Evolutionary conservation across 2,113 vertebrate species (phyloP).

Genomic region (Leptobrachium leishanense): DNA sequence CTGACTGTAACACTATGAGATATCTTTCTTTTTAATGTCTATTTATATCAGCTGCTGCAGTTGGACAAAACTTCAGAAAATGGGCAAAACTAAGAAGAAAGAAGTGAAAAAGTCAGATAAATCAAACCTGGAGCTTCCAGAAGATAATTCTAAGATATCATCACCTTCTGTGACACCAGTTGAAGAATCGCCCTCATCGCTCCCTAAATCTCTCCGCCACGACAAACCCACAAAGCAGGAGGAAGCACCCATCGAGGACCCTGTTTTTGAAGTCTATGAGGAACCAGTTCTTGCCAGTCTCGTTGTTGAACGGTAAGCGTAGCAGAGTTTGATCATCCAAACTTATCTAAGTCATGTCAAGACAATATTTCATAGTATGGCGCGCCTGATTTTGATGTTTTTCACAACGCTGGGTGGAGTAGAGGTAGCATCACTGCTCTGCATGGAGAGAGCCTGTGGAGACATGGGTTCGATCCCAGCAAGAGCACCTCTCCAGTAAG

Average conservation of each 20-base stretch:
- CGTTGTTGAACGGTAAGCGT: constrained; percentile 71
- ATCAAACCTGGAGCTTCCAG: constrained; percentile 8
- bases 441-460: too few relatives aligned
- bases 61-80: constrained; percentile 47
- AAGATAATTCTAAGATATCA: constrained; percentile 7
- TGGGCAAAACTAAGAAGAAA: constrained; percentile 67
- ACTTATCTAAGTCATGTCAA: too few relatives aligned
- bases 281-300: constrained; percentile 61
- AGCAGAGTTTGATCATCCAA: not conserved
- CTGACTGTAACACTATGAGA: too few relatives aligned
- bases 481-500: too few relatives aligned
- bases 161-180: not conserved
- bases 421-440: too few relatives aligned
- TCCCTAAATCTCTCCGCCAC: not conserved
- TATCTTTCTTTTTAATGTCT: too few relatives aligned
- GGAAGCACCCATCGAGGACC: not conserved
- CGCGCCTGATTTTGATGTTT: too few relatives aligned
- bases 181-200: constrained; percentile 7
- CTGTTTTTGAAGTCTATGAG: constrained; percentile 27
- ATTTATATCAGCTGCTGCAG: too few relatives aligned
- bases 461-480: too few relatives aligned
- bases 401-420: too few relatives aligned
- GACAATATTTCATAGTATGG: too few relatives aligned
- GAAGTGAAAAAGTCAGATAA: constrained; percentile 61
- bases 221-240: not conserved